Evolutionary conservation across 2,113 vertebrate species (phyloP), one percentile per base, ranked within the genome.

Genomic region (Triplophysa siluroides): DNA sequence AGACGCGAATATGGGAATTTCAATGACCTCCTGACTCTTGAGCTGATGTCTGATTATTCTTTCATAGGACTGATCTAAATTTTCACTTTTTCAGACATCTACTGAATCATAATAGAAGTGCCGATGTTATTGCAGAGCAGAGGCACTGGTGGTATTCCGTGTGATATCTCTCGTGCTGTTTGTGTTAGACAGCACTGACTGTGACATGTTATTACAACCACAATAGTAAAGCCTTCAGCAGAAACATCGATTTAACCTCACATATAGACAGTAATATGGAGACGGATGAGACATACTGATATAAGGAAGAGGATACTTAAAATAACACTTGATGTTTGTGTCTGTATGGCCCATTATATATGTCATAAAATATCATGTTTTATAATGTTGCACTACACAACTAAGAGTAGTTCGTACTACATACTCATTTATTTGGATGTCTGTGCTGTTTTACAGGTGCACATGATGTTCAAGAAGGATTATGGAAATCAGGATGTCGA

Each of bases 181-280:
- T 67, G 41, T 41, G 79, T 38, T 47, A 61, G 71, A 65, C 81
- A 24, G 62, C 50, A 47, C 67, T 45, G 69, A 62, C 24, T 29
- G 78, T 67, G 76, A 24, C 76, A 78, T 45, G 60, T 67, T 60
- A 60, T 80, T 67, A 84, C 52, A 72, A 78, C 78, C 78, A 72
- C 21, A 38, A 78, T 70, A 72, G 79, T 50, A 79, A 26, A 73
- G 72, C 77, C 50, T 72, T 61, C 21, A 76, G 50, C 62, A 64
- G 65, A 75, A 65, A 78, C 86, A 84, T 81, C 52, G 75, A 87
- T 86, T 75, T 85, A 38, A 72, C 26, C 67, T 71, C 84, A 78
- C 58, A 76, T 19, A 68, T 78, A 78, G 70, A 76, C 23, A 60
- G 50, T 23, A 47, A 47, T 60, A 70, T 68, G 41, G 68, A 64